phyloP scores from a whole-genome alignment of 2,888 invertebrate genomes.

The Dryococelus australis region DNA sequence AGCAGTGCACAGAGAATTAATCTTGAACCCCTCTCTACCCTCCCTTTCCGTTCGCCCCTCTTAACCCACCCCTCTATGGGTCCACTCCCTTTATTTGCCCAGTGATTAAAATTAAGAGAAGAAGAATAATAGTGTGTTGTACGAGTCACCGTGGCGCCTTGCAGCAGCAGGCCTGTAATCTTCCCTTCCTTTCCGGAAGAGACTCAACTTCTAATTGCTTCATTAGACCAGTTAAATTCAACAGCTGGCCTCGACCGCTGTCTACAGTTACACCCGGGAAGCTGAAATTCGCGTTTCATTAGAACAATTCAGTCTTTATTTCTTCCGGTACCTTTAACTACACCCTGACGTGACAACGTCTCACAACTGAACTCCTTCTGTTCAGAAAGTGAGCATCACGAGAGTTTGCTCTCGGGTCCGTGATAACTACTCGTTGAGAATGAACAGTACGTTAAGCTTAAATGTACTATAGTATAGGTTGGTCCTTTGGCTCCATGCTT shows the following conservation, averaged over 20 bases:
- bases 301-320: neutral
- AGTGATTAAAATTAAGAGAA: slow-evolving; percentile 11
- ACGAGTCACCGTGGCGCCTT: neutral
- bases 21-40: neutral
- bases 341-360: too few species aligned
- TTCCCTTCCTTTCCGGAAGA: neutral
- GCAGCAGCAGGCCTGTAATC: neutral
- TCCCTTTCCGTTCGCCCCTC: neutral
- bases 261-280: neutral
- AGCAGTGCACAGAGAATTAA: neutral
- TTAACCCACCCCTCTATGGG: neutral
- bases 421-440: too few species aligned
- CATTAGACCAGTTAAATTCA: neutral
- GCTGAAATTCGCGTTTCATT: neutral
- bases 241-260: neutral
- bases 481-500: too few species aligned
- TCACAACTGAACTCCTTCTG: too few species aligned
- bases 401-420: too few species aligned
- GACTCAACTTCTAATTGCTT: neutral
- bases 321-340: too few species aligned
- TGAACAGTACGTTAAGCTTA: too few species aligned
- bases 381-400: too few species aligned
- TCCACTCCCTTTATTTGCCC: neutral
- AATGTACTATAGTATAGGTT: too few species aligned
- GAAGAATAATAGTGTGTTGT: neutral